These are phyloP conservation scores for Chascanopsetta lugubris DNA, from an alignment of 2,113 vertebrate species.

Conservation along the genomic window DNA sequence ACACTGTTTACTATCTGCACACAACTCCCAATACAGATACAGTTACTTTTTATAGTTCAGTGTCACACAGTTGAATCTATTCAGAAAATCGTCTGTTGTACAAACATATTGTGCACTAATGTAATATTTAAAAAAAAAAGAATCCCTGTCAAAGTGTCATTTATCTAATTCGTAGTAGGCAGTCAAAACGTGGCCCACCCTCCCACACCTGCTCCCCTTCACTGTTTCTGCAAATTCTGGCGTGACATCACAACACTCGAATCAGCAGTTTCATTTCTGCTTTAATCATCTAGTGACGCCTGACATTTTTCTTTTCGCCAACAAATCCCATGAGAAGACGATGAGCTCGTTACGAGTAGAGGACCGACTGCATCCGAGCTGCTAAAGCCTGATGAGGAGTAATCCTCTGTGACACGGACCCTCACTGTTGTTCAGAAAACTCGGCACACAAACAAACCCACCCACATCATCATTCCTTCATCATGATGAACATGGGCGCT, in stretches of 20 bases:
- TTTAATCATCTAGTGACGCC: slow-evolving; percentile 28
- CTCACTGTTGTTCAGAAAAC: slow-evolving; percentile 10
- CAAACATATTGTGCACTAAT: no score
- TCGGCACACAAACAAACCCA: slow-evolving; percentile 10
- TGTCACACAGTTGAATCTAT: no score
- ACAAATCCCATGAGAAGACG: slow-evolving; percentile 4
- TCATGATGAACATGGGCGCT: slow-evolving; percentile 3
- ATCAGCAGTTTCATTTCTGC: slow-evolving; percentile 57
- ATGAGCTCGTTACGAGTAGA: neutral
- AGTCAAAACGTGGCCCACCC: no score
- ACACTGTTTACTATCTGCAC: no score
- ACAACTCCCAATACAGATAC: no score
- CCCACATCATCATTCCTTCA: no score
- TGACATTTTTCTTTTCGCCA: neutral
- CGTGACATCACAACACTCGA: slow-evolving; percentile 19
- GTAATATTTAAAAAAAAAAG: no score
- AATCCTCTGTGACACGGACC: neutral
- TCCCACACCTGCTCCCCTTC: neutral
- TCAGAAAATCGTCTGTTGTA: no score
- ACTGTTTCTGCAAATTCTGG: no score
- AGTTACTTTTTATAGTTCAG: no score
- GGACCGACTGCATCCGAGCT: neutral
- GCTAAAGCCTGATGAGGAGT: neutral
- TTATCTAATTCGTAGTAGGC: no score
- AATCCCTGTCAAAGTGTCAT: no score